Evolutionary conservation across 1,140 invertebrate species (phyloP).

Genomic region (Macrosteles quadrilineatus): DNA sequence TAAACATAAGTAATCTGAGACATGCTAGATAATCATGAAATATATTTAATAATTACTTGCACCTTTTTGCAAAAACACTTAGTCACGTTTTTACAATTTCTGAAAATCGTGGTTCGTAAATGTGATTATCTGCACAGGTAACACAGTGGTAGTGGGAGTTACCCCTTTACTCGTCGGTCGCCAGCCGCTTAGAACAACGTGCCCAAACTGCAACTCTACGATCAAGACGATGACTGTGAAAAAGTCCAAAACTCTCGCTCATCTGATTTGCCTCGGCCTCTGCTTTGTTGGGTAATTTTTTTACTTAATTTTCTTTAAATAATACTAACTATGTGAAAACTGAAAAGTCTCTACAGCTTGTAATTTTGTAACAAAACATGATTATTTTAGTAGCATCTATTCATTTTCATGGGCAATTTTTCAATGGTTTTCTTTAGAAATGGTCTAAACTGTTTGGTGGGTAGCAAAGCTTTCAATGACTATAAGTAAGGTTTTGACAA

Average conservation of each 20-base stretch:
- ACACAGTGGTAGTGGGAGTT: not conserved
- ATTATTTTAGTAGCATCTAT: too few species aligned
- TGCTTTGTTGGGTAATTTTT: slow-evolving; percentile 32
- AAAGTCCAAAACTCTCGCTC: slow-evolving; percentile 20
- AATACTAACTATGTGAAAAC: too few species aligned
- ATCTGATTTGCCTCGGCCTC: slow-evolving; percentile 33
- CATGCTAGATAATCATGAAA: not conserved
- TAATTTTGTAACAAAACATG: not conserved
- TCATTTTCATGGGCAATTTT: too few species aligned
- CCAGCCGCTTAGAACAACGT: slow-evolving; percentile 24
- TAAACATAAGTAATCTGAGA: too few species aligned
- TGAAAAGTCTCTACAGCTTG: too few species aligned
- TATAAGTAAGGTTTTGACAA: too few species aligned
- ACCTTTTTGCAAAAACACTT: not conserved
- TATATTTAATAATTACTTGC: not conserved
- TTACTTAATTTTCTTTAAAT: too few species aligned
- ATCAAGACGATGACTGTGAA: not conserved
- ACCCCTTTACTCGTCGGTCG: slow-evolving; percentile 28
- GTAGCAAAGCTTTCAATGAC: too few species aligned
- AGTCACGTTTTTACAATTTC: not conserved
- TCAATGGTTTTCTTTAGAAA: too few species aligned
- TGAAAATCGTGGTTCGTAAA: not conserved
- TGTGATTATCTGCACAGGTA: not conserved
- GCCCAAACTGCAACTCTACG: slow-evolving; percentile 31
- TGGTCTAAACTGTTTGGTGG: too few species aligned